Evolutionary conservation across 2,888 invertebrate genomes (phyloP).

Genomic region (Anagyrus pseudococci): DNA sequence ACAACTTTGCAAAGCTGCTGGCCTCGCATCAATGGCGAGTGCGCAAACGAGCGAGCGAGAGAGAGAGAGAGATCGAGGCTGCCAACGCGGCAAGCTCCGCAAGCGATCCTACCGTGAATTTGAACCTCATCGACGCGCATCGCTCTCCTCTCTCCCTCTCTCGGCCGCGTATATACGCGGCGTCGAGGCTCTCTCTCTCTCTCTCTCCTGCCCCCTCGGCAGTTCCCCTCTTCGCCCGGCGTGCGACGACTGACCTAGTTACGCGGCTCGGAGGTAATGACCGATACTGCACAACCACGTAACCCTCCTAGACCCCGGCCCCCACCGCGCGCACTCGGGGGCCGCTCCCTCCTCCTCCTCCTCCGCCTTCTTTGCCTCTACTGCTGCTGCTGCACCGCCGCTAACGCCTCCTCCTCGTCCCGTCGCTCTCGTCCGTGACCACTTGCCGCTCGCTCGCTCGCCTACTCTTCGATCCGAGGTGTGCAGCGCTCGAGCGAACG

Average conservation of each 20-base stretch:
- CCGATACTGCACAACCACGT: slow-evolving; percentile 62
- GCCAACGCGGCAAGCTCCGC: slow-evolving; percentile 25
- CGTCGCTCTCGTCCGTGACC: slow-evolving; percentile 37
- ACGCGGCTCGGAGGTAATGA: slow-evolving; percentile 61
- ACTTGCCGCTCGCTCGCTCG: slow-evolving; percentile 11
- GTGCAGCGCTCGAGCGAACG: background rate
- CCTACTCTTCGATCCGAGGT: no score
- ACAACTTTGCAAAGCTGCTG: background rate
- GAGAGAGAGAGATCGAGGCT: no score
- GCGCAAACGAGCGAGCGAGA: slow-evolving; percentile 45
- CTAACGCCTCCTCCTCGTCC: slow-evolving; percentile 36
- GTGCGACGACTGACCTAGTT: slow-evolving; percentile 63
- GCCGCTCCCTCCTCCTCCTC: slow-evolving; percentile 10
- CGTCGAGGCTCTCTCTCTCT: no score
- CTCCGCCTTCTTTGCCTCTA: slow-evolving; percentile 13
- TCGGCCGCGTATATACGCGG: slow-evolving; percentile 1
- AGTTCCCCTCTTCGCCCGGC: slow-evolving; percentile 29
- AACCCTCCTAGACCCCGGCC: slow-evolving; percentile 50
- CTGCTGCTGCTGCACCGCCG: background rate
- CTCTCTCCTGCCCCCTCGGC: slow-evolving; percentile 20
- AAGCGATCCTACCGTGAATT: slow-evolving; percentile 17
- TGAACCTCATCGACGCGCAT: slow-evolving; percentile 37
- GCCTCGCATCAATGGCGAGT: slow-evolving; percentile 39
- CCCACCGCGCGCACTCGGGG: background rate
- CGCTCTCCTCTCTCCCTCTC: slow-evolving; percentile 26